These are phyloP conservation scores for Glaucomys volans DNA, from an alignment of 2,113 vertebrate genomes.

Conservation along the genomic window DNA sequence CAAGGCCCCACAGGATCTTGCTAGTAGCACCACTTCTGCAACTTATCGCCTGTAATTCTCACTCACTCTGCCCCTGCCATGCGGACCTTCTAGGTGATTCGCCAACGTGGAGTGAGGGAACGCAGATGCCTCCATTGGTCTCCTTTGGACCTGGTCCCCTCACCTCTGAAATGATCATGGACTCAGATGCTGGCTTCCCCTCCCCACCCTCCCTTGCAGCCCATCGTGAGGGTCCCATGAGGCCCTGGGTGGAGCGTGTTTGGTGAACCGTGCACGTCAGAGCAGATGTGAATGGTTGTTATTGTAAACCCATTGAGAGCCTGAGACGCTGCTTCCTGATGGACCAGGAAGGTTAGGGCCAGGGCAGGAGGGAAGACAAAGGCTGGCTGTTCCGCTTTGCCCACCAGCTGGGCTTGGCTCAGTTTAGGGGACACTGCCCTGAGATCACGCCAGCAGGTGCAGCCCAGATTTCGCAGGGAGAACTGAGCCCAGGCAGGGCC, in stretches of 20 bases:
- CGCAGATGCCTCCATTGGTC: neutral
- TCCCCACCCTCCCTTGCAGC: neutral
- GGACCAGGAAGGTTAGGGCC: neutral
- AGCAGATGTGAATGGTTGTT: neutral
- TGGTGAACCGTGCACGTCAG: neutral
- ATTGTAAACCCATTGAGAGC: neutral
- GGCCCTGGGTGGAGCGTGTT: neutral
- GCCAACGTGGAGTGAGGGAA: neutral
- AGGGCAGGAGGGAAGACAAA: neutral
- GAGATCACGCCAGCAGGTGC: neutral
- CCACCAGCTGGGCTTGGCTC: neutral
- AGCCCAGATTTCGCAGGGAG: neutral
- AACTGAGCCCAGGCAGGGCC: neutral
- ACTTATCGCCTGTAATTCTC: neutral
- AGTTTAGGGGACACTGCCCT: neutral
- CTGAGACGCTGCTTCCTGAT: slow-evolving; percentile 5
- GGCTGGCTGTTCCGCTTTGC: neutral
- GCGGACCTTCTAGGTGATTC: neutral
- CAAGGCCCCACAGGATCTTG: neutral
- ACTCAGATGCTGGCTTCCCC: neutral
- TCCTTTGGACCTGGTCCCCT: neutral
- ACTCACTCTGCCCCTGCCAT: neutral
- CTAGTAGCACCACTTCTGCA: too few relatives aligned
- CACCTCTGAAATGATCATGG: neutral
- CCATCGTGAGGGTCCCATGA: neutral